These are phyloP conservation scores for Bombus turneri DNA, from an alignment of 1,140 invertebrate genomes.

Conservation along the genomic window DNA sequence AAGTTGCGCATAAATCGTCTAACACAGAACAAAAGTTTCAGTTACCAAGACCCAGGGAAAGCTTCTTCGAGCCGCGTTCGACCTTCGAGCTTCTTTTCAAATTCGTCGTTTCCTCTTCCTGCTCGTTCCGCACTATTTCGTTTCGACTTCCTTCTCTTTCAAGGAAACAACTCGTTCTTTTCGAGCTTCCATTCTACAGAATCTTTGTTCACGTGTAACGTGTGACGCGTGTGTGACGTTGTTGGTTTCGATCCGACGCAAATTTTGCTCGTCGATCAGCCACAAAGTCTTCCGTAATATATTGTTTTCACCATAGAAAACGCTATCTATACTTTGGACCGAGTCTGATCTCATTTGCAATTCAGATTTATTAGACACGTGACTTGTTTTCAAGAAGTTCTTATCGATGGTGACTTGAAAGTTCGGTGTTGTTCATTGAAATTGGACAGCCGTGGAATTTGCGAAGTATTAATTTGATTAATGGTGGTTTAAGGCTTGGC, in stretches of 20 bases:
- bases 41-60: not conserved
- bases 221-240: not conserved
- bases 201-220: not conserved
- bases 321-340: no score
- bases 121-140: not conserved
- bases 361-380: no score
- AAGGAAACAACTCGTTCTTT: not conserved
- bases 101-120: slow-evolving; percentile 12
- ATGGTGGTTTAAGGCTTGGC: no score
- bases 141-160: not conserved
- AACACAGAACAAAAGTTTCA: slow-evolving; percentile 1
- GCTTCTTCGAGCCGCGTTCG: slow-evolving; percentile 3
- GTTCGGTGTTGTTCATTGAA: no score
- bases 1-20: not conserved
- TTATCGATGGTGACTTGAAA: no score
- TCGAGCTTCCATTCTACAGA: not conserved
- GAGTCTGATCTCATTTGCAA: no score
- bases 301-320: no score
- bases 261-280: not conserved
- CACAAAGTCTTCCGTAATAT: not conserved
- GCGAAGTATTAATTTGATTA: no score
- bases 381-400: no score
- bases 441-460: no score
- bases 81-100: slow-evolving; percentile 28
- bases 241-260: not conserved